Conservation (phyloP, 2,113 vertebrate genomes). For the Chamaetylas fuelleborni region DNA sequence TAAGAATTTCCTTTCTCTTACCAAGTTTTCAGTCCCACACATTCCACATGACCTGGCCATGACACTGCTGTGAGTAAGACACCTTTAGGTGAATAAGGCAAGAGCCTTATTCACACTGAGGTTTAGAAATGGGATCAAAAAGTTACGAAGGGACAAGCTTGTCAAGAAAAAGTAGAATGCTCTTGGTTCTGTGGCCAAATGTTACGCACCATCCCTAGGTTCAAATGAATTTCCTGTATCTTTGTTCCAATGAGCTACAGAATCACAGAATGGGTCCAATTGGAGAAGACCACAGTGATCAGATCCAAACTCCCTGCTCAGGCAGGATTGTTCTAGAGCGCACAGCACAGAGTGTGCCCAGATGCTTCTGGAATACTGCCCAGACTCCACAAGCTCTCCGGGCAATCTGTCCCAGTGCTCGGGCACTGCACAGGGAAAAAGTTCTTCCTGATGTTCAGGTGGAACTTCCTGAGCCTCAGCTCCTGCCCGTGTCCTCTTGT, state of each 20-base stretch:
- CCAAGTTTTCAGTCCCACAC: not conserved
- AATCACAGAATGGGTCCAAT: not conserved
- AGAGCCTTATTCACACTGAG: fast-evolving
- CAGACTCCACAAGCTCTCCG: not conserved
- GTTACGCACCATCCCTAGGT: not conserved
- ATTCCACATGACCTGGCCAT: not conserved
- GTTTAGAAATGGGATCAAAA: not conserved
- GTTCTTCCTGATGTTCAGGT: not conserved
- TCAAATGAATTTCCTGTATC: not conserved
- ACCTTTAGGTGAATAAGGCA: not conserved
- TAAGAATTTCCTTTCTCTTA: not conserved
- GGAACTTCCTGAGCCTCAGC: not conserved
- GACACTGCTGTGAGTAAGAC: not conserved
- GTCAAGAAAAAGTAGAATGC: not conserved
- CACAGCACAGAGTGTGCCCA: fast-evolving
- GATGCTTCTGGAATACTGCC: not conserved
- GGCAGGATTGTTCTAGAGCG: not conserved
- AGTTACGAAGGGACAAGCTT: not conserved
- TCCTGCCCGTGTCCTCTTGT: not conserved
- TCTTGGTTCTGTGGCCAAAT: not conserved
- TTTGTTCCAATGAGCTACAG: not conserved
- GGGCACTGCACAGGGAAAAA: not conserved
- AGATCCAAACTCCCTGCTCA: not conserved
- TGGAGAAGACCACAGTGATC: not conserved
- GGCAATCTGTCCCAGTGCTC: not conserved